Conservation (phyloP, 2,797 vertebrate species). For the Lutjanus argentimaculatus region DNA sequence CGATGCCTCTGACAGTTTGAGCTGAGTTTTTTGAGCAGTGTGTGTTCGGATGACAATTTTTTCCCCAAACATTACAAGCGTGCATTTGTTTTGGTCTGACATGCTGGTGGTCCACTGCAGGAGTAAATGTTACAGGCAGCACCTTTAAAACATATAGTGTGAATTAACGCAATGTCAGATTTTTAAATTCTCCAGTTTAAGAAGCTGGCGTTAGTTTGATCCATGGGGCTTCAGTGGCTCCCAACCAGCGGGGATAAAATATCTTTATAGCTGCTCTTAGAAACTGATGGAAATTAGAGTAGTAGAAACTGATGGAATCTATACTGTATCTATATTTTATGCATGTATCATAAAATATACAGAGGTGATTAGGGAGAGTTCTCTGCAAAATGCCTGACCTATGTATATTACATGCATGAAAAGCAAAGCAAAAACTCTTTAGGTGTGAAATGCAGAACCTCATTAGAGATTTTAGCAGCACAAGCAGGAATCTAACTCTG, state of each 20-base stretch:
- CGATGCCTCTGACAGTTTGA: too few species aligned
- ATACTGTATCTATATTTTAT: slow-evolving; percentile 28
- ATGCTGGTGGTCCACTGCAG: too few species aligned
- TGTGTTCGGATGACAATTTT: too few species aligned
- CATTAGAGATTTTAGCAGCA: slow-evolving; percentile 23
- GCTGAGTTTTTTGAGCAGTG: too few species aligned
- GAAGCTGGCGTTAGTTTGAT: neutral
- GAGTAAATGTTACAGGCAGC: too few species aligned
- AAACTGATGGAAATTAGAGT: too few species aligned
- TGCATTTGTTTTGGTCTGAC: too few species aligned
- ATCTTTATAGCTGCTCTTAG: slow-evolving; percentile 12
- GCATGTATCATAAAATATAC: slow-evolving; percentile 41
- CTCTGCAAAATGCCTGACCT: slow-evolving; percentile 11
- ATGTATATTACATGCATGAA: slow-evolving; percentile 9
- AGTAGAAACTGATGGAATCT: slow-evolving; percentile 47
- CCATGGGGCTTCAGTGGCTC: slow-evolving; percentile 8
- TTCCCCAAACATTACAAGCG: too few species aligned
- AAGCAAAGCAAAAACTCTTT: slow-evolving; percentile 33
- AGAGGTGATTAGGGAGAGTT: slow-evolving; percentile 22
- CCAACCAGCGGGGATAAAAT: slow-evolving; percentile 19
- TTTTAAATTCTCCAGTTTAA: neutral
- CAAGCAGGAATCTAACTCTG: slow-evolving; percentile 21
- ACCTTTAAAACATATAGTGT: neutral
- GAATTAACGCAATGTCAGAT: neutral
- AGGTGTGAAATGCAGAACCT: neutral